Evolutionary conservation across 1,140 invertebrate species (phyloP), one percentile per base, ranked within the genome.

Genomic region (Lamellibrachia luymesi): DNA sequence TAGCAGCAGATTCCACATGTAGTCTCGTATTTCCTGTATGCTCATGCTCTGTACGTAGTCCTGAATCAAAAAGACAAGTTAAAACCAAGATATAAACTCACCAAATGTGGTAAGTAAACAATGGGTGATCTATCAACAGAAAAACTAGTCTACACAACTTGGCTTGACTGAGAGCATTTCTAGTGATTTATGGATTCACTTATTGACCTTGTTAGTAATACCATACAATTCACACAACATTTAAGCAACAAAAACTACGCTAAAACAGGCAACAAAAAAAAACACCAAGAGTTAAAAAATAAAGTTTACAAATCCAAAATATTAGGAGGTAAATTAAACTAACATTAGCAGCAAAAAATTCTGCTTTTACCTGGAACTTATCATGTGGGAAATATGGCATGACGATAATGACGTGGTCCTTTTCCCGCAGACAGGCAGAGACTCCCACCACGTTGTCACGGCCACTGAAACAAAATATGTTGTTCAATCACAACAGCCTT

Each of bases 341-440:
- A 80, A 4, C 2, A 80, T 80, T 6, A 80, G 4, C 25, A 17
- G 2, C 17, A 80, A 4, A 80, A 80, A 80, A 80, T 17, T 4
- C 2, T 80, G 64, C 17, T 17, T 1, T 17, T 92, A 90, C 98
- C 95, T 97, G 97, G 96, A 98, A 98, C 95, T 97, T 97, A 93
- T 97, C 97, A 96, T 99, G 98, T 93, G 97, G 97, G 97, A 99
- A 97, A 96, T 98, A 98, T 49, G 98, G 98, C 98, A 99, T 99
- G 80, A 98, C 97, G 96, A 99, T 98, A 80, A 98, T 98, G 93
- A 98, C 97, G 94, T 98, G 98, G 94, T 98, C 98, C 93, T 97
- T 97, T 94, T 98, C 97, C 93, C 98, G 97, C 89, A 98, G 96
- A 95, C 98, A 98, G 92, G 98, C 97, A 94, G 98, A 97, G 92